Evolutionary conservation across 2,888 invertebrate species (phyloP).

Genomic region (Eupithecia insigniata): DNA sequence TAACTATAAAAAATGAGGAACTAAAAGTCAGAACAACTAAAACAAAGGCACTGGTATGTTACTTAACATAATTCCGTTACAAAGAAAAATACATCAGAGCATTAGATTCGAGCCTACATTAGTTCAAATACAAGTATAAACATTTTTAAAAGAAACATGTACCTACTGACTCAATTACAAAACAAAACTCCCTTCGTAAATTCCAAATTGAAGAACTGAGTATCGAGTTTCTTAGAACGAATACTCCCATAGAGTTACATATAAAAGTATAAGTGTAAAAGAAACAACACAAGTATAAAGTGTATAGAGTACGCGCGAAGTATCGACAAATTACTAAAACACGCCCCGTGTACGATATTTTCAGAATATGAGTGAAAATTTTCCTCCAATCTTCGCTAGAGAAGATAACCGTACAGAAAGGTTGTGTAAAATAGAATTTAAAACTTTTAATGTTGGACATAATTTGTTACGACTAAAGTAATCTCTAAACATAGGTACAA

Average conservation of each 20-base stretch:
- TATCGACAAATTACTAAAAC: slow-evolving; percentile 67
- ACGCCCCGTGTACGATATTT: slow-evolving; percentile 59
- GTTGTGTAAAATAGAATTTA: background rate
- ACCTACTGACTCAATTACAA: background rate
- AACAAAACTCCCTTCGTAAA: slow-evolving; percentile 30
- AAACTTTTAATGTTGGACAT: too few relatives aligned
- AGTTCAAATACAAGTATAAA: background rate
- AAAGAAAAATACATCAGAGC: background rate
- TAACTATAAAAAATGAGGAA: background rate
- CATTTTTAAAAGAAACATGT: background rate
- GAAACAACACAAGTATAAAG: slow-evolving; percentile 29
- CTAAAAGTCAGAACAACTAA: background rate
- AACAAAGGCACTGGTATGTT: background rate
- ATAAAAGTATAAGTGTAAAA: slow-evolving; percentile 25
- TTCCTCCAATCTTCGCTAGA: slow-evolving; percentile 52
- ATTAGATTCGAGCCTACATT: background rate
- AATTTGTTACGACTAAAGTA: too few relatives aligned
- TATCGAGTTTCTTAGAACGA: slow-evolving; percentile 42
- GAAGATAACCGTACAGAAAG: slow-evolving; percentile 36
- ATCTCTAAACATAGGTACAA: too few relatives aligned
- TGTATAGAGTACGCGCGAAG: slow-evolving; percentile 40
- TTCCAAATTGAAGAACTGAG: slow-evolving; percentile 41
- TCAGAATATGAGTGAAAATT: slow-evolving; percentile 65
- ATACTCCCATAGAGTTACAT: background rate
- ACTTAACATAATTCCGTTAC: background rate